phyloP scores from a whole-genome alignment of 2,797 vertebrate genomes.

The Cercopithecus diana region DNA sequence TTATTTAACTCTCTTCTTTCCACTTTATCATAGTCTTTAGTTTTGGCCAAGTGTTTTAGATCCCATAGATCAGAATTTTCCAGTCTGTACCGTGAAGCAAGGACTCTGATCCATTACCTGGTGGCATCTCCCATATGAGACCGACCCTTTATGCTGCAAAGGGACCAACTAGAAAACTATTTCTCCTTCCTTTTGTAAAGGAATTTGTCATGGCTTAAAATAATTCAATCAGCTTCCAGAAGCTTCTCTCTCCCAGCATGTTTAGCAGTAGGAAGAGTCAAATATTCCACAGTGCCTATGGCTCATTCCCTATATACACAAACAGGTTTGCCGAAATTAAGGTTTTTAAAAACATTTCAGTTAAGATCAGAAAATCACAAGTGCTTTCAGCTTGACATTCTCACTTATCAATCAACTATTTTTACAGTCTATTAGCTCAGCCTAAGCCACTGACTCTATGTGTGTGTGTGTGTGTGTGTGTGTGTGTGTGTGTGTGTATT shows the following conservation, averaged over 20 bases:
- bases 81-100: background rate
- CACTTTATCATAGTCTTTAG: background rate
- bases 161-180: conserved; percentile 57
- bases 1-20: background rate
- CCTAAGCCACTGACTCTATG: background rate
- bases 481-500: background rate
- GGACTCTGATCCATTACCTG: background rate
- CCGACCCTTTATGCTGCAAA: conserved; percentile 9
- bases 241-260: conserved; percentile 60
- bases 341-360: background rate
- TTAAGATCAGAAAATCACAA: conserved; percentile 72
- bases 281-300: conserved; percentile 15
- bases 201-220: conserved; percentile 57
- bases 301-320: conserved; percentile 45
- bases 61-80: background rate
- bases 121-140: background rate
- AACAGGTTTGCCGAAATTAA: conserved; percentile 60
- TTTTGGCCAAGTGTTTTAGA: background rate
- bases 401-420: conserved; percentile 58
- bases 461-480: no score
- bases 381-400: conserved; percentile 70
- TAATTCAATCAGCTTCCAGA: conserved; percentile 53
- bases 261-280: conserved; percentile 56
- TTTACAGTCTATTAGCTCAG: conserved; percentile 59
- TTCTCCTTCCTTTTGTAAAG: conserved; percentile 33